Evolutionary conservation across 92 coral and sea anemone species (phyloP), one percentile per base, ranked within the genome.

Genomic region (Montipora capitata): DNA sequence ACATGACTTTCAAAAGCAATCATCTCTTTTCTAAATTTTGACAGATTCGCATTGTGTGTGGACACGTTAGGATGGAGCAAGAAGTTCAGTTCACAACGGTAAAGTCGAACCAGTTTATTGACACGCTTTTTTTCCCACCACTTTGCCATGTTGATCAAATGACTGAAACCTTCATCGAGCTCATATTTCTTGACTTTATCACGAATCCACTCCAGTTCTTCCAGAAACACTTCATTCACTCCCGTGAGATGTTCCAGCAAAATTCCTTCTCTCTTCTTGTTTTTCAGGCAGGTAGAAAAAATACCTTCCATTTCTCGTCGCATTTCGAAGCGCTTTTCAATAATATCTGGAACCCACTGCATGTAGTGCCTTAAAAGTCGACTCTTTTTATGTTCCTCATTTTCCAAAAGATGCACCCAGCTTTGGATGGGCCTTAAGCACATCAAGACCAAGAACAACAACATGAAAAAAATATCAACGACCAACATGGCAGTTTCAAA

Each of bases 381-480:
- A 68, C 86, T 87, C 80, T 93, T 94, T 51, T 89, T 90, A 71
- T 97, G 99, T 20, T 97, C 98, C 70, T 96, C 99, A 40, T 97
- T 98, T 68, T 97, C 99, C 68, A 97, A 74, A 15, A 97, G 87
- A 78, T 95, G 98, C 13, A 97, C 98, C 99, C 99, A 97, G 15
- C 99, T 92, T 69, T 94, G 96, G 5, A 96, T 83, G 61, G 99
- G 99, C 80, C 98, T 92, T 67, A 97, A 78, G 80, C 96, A 90
- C 96, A 97, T 88, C 75, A 97, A 90, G 13, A 96, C 82, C 70
- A 96, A 42, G 14, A 97, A 97, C 90, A 97, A 77, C 17, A 94
- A 65, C 38, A 97, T 11, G 86, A 97, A 97, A 43, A 96, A 91
- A 10, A 96, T 45, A 78, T 97, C 99, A 7, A 97, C 85, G 17